These are phyloP conservation scores for Pantala flavescens DNA, from an alignment of 1,140 invertebrate species.

Conservation along the genomic window DNA sequence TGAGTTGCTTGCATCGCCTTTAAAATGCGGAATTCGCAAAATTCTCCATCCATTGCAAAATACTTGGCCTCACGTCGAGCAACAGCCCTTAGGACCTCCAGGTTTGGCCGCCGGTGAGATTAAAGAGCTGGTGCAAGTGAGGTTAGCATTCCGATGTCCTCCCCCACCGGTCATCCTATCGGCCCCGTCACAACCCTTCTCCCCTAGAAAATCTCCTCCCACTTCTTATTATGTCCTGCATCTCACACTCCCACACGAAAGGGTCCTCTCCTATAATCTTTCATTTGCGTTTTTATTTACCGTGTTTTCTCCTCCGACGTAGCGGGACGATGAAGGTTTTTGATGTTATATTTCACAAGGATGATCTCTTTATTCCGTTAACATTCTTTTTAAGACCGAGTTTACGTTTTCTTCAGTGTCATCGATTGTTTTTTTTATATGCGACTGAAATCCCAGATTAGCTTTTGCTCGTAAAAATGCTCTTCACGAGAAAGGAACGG, in stretches of 20 bases:
- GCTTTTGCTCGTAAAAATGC: too few species aligned
- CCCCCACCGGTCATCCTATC: not conserved
- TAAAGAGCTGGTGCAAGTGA: not conserved
- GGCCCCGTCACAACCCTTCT: not conserved
- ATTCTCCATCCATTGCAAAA: not conserved
- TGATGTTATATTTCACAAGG: not conserved
- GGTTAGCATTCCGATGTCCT: not conserved
- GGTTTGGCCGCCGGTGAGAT: conserved; percentile 6
- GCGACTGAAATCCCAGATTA: too few species aligned
- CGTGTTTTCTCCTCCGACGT: not conserved
- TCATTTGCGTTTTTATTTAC: not conserved
- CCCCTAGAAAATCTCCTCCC: not conserved
- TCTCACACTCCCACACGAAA: not conserved
- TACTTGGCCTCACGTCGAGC: not conserved
- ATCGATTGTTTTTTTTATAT: too few species aligned
- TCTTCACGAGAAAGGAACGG: too few species aligned
- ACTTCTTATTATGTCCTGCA: not conserved
- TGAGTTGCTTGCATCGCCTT: too few species aligned
- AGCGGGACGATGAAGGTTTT: not conserved
- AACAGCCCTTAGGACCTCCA: not conserved
- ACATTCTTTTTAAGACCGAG: too few species aligned
- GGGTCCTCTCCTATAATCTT: not conserved
- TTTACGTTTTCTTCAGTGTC: too few species aligned
- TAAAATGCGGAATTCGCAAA: too few species aligned
- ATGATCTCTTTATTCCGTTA: not conserved